Evolutionary conservation across 2,797 vertebrate genomes (phyloP), one percentile per base, ranked within the genome.

Genomic region (Enoplosus armatus): DNA sequence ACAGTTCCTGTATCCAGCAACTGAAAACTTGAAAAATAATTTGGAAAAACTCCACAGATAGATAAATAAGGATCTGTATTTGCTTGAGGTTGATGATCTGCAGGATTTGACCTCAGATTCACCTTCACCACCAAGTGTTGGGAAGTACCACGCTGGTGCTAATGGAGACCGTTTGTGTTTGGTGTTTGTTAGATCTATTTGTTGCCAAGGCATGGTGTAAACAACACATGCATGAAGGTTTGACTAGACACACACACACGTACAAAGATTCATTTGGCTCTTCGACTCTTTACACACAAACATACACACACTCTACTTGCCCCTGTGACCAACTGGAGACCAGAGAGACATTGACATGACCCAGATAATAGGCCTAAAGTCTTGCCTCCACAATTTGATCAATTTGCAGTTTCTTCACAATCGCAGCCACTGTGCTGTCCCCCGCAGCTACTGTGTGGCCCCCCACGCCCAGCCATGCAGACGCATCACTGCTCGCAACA

Each of bases 381-480:
- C 93, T 94, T 94, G 89, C 93, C 86, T 93, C 92, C 86, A 94
- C 95, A 95, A 95, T 95, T 96, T 95, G 93, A 95, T 95, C 94
- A 96, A 95, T 96, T 94, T 95, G 93, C 92, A 80, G 93, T 93
- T 93, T 92, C 91, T 85, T 91, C 91, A 91, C 87, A 92, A 88
- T 87, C 50, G 77, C 80, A 86, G 85, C 90, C 89, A 70, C 82
- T 35, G 88, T 24, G 83, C 93, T 95, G 94, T 96, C 94, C 94
- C 94, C 95, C 51, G 83, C 89, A 95, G 94, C 94, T 89, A 94
- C 86, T 54, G 33, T 53, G 70, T 65, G 61, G 73, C 80, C 83
- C 86, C 80, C 84, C 72, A 81, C 84, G 59, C 81, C 79, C 76
- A 72, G 79, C 87, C 83, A 82, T 82, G 90, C 87, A 85, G 92